Conservation (phyloP, 2,888 invertebrate genomes). For the Carpatolechia fugitivella region DNA sequence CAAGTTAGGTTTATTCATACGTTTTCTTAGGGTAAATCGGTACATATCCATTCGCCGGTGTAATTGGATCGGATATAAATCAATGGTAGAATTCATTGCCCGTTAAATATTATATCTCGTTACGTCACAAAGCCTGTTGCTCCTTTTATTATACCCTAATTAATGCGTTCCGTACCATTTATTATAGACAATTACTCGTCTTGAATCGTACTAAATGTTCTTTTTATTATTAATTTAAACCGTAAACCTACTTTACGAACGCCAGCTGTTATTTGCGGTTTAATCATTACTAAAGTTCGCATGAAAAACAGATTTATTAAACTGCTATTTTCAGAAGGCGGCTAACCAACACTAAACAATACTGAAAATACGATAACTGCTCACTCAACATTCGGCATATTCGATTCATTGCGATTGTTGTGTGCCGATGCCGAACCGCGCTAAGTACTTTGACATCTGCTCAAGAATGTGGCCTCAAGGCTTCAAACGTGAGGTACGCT, state of each 20-base stretch:
- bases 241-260: slow-evolving; percentile 48
- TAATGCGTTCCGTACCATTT: slow-evolving; percentile 30
- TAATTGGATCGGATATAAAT: background rate
- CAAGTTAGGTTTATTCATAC: too few species aligned
- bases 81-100: background rate
- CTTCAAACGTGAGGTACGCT: slow-evolving; percentile 46
- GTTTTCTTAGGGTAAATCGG: too few species aligned
- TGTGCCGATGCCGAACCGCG: slow-evolving; percentile 33
- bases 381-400: slow-evolving; percentile 36
- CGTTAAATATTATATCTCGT: slow-evolving; percentile 3
- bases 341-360: slow-evolving; percentile 36
- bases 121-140: slow-evolving; percentile 18
- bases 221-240: slow-evolving; percentile 33
- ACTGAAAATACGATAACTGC: slow-evolving; percentile 33
- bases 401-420: slow-evolving; percentile 28
- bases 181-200: slow-evolving; percentile 39
- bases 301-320: slow-evolving; percentile 38
- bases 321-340: slow-evolving; percentile 38
- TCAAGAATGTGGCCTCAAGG: slow-evolving; percentile 66
- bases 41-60: too few species aligned
- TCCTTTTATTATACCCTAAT: slow-evolving; percentile 21
- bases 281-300: slow-evolving; percentile 38
- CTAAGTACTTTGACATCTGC: slow-evolving; percentile 67
- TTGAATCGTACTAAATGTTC: slow-evolving; percentile 28
- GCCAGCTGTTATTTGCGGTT: slow-evolving; percentile 43